phyloP scores from a whole-genome alignment of 2,113 vertebrate species.

The Chloropsis cyanopogon region DNA sequence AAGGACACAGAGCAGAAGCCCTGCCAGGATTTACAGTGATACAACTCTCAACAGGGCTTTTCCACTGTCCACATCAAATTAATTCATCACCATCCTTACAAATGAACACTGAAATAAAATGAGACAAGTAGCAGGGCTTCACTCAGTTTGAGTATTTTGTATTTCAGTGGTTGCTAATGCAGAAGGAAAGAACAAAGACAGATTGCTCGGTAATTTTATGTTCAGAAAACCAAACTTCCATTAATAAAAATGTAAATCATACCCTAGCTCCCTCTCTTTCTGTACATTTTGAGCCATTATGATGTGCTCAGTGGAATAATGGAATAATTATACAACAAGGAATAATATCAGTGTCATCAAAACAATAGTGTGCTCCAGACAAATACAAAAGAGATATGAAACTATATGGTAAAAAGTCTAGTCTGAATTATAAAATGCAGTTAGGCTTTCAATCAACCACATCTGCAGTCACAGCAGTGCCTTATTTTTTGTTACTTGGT shows the following conservation, averaged over 20 bases:
- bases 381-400: not conserved
- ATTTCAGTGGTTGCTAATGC: not conserved
- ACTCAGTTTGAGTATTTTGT: not conserved
- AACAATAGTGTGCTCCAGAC: not conserved
- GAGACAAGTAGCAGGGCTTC: not conserved
- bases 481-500: not conserved
- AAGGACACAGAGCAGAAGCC: not conserved
- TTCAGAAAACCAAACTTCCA: not conserved
- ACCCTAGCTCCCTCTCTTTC: not conserved
- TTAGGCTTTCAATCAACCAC: not conserved
- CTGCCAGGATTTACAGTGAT: not conserved
- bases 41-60: not conserved
- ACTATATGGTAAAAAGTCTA: not conserved
- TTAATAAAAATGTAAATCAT: slow-evolving; percentile 17
- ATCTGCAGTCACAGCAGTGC: not conserved
- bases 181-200: not conserved
- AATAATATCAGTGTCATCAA: not conserved
- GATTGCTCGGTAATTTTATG: not conserved
- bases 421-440: not conserved
- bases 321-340: not conserved
- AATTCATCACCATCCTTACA: not conserved
- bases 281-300: not conserved
- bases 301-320: not conserved
- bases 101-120: not conserved
- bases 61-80: not conserved